Conservation (phyloP, 2,888 invertebrate species). For the Eledone cirrhosa region DNA sequence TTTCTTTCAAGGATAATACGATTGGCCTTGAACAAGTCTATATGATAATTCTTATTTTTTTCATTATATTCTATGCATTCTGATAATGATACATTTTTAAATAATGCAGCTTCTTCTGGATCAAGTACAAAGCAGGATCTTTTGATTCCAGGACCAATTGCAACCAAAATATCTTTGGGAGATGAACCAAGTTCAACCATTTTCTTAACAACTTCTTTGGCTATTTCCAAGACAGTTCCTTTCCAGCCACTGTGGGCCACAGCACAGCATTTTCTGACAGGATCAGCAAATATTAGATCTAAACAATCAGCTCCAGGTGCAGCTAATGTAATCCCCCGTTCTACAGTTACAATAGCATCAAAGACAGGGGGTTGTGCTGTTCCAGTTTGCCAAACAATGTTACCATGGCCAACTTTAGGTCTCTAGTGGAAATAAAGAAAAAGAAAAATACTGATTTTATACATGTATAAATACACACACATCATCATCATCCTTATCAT, state of each 20-base stretch:
- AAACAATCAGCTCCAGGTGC: slow-evolving; percentile 51
- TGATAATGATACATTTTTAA: slow-evolving; percentile 37
- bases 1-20: slow-evolving; percentile 39
- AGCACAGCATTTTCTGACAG: slow-evolving; percentile 40
- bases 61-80: slow-evolving; percentile 32
- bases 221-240: slow-evolving; percentile 41
- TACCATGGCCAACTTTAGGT: slow-evolving; percentile 40
- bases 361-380: slow-evolving; percentile 35
- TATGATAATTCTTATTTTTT: slow-evolving; percentile 25
- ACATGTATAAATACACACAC: too few relatives aligned
- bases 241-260: slow-evolving; percentile 48
- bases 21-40: slow-evolving; percentile 45
- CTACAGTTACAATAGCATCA: slow-evolving; percentile 42
- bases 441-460: too few relatives aligned
- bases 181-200: slow-evolving; percentile 39
- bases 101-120: slow-evolving; percentile 32
- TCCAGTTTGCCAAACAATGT: slow-evolving; percentile 41
- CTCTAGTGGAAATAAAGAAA: background rate
- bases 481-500: too few relatives aligned
- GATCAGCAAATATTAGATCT: slow-evolving; percentile 46
- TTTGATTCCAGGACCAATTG: slow-evolving; percentile 45
- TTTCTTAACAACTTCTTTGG: slow-evolving; percentile 37
- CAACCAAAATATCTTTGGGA: slow-evolving; percentile 40
- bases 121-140: slow-evolving; percentile 39
- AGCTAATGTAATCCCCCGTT: slow-evolving; percentile 39